phyloP scores from a whole-genome alignment of 2,113 vertebrate genomes.

The Chloebia gouldiae region DNA sequence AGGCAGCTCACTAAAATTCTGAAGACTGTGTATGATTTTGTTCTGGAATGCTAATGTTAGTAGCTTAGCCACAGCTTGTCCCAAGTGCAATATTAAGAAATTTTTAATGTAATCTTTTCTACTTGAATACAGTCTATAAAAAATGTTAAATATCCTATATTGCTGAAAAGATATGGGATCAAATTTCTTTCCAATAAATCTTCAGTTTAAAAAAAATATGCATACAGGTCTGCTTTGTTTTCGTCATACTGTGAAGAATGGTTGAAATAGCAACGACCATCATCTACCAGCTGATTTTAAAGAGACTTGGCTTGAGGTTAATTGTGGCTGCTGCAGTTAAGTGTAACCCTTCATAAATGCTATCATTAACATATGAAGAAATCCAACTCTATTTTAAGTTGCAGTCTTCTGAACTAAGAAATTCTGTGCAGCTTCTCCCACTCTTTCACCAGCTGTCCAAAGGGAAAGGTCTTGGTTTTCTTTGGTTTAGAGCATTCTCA shows the following conservation, averaged over 20 bases:
- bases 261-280: not conserved
- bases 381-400: not conserved
- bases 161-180: slow-evolving; percentile 63
- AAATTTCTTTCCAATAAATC: slow-evolving; percentile 73
- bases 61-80: slow-evolving; percentile 53
- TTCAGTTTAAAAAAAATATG: slow-evolving; percentile 37
- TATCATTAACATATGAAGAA: not conserved
- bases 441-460: not conserved
- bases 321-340: not conserved
- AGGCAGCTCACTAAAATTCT: not conserved
- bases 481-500: not conserved
- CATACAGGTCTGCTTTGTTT: not conserved
- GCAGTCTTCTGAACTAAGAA: not conserved
- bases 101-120: slow-evolving; percentile 64
- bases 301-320: not conserved
- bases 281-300: not conserved
- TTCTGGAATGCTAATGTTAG: slow-evolving; percentile 32
- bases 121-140: slow-evolving; percentile 63
- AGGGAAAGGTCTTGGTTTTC: not conserved
- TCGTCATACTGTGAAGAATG: not conserved
- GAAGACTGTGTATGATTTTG: slow-evolving; percentile 1
- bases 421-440: not conserved
- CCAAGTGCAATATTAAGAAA: slow-evolving; percentile 59
- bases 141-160: slow-evolving; percentile 57
- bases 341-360: not conserved